phyloP scores from a whole-genome alignment of 2,888 invertebrate genomes.

The Metalampra italica region DNA sequence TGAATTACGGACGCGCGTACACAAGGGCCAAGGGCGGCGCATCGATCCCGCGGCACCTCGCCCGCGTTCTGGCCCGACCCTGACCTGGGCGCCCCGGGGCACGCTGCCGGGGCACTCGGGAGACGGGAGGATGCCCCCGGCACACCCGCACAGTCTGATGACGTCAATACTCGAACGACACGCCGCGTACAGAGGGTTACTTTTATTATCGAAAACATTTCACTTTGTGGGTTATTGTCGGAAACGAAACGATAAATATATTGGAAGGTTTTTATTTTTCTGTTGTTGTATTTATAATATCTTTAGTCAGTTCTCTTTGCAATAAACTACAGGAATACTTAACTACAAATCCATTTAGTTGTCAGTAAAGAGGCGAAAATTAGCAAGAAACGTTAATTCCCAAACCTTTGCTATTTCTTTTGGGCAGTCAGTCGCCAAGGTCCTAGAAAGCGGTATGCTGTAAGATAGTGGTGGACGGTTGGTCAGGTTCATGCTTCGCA shows the following conservation, averaged over 20 bases:
- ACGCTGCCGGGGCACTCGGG: conserved; percentile 19
- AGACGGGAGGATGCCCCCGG: conserved; percentile 9
- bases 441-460: too few species aligned
- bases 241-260: neutral
- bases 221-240: neutral
- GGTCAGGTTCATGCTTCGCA: too few species aligned
- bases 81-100: conserved; percentile 32
- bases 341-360: too few species aligned
- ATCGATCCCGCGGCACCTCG: conserved; percentile 17
- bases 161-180: neutral
- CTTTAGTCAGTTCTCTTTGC: too few species aligned
- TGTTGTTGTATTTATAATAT: too few species aligned
- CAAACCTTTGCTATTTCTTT: too few species aligned
- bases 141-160: neutral
- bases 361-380: too few species aligned
- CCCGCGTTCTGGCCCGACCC: conserved; percentile 46
- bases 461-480: too few species aligned
- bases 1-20: conserved; percentile 9
- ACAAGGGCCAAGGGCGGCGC: conserved; percentile 45
- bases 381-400: too few species aligned
- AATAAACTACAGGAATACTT: too few species aligned
- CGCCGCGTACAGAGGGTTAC: neutral
- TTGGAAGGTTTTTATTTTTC: neutral
- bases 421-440: too few species aligned
- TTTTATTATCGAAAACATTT: neutral